phyloP scores from a whole-genome alignment of 1,140 invertebrate genomes.

The Tetramorium alpestre region DNA sequence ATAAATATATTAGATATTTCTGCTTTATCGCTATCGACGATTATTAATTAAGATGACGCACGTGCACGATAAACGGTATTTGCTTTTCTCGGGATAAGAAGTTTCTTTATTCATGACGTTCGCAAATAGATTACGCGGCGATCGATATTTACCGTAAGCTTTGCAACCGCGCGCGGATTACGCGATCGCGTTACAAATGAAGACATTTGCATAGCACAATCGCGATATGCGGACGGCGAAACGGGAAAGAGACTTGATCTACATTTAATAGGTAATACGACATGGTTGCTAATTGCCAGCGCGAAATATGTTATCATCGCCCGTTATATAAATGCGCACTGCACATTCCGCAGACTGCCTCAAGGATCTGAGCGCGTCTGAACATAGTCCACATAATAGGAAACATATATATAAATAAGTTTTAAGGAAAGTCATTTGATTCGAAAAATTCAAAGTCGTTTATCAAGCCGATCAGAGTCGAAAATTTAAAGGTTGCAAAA shows the following conservation, averaged over 20 bases:
- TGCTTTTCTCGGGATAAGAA: background rate
- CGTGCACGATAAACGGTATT: background rate
- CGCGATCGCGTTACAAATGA: constrained; percentile 39
- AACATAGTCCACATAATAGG: background rate
- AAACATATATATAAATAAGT: background rate
- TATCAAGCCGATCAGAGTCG: background rate
- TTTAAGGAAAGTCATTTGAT: background rate
- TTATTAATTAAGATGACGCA: constrained; percentile 18
- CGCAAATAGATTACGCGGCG: constrained; percentile 41
- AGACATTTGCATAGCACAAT: constrained; percentile 54
- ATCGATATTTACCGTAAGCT: constrained; percentile 50
- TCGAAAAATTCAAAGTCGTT: background rate
- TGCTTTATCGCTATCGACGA: background rate
- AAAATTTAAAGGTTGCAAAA: background rate
- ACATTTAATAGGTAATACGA: constrained; percentile 23
- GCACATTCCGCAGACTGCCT: background rate
- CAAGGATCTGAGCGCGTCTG: background rate
- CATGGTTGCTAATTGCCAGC: background rate
- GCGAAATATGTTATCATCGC: constrained; percentile 23
- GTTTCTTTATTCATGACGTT: constrained; percentile 36
- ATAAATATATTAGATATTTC: background rate
- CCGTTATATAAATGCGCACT: constrained; percentile 29
- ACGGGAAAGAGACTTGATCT: constrained; percentile 26
- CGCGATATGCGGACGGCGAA: background rate
- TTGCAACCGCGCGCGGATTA: constrained; percentile 9